Evolutionary conservation across 2,113 vertebrate species (phyloP).

Genomic region (Python bivittatus): DNA sequence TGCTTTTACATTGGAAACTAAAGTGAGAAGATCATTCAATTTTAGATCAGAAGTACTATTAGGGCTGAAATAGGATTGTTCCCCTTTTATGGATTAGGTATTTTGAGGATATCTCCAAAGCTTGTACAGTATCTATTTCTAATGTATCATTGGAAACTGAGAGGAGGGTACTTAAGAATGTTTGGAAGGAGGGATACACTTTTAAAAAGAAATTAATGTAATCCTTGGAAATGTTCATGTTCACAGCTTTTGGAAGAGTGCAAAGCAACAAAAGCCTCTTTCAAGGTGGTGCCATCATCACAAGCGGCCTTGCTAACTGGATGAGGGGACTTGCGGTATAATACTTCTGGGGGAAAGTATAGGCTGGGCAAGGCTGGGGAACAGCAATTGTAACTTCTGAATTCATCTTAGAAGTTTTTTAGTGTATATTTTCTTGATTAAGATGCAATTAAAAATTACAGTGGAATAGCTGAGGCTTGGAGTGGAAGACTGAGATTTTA

Average conservation of each 20-base stretch:
- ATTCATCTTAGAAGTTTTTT: not conserved
- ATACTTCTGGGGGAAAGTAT: not conserved
- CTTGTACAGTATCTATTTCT: not conserved
- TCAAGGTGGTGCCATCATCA: not conserved
- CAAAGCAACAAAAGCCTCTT: not conserved
- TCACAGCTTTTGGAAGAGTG: constrained; percentile 6
- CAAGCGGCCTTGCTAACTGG: not conserved
- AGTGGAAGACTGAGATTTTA: not conserved
- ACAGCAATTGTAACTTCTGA: not conserved
- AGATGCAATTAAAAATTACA: not conserved
- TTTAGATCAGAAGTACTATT: not conserved
- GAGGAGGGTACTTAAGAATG: not conserved
- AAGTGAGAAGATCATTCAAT: not conserved
- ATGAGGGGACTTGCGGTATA: not conserved
- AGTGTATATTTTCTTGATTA: not conserved
- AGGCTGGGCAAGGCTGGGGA: not conserved
- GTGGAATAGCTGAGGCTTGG: not conserved
- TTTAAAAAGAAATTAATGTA: not conserved
- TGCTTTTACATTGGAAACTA: not conserved
- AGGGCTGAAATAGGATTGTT: not conserved
- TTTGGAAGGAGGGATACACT: not conserved
- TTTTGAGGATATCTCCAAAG: not conserved
- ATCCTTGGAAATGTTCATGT: not conserved
- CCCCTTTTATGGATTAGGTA: not conserved
- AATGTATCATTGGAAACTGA: not conserved